Percentiles rank a stretch among this genome's conserved stretches.
Conservation (phyloP, 2,797 vertebrate species). For the Paramormyrops hopkinsi region DNA sequence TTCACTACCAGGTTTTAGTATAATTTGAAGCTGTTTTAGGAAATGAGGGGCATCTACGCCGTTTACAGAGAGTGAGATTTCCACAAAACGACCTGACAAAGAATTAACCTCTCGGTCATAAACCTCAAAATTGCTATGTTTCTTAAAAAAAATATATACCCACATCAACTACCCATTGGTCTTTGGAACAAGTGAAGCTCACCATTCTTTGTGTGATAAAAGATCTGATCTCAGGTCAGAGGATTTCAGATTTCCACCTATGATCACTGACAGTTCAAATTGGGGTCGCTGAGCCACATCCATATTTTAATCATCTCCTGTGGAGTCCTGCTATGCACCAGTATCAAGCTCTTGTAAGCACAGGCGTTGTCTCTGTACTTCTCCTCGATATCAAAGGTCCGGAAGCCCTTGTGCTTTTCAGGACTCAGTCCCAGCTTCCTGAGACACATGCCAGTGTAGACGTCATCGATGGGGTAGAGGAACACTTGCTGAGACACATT, state of each 20-base stretch:
- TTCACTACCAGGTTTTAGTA: background rate
- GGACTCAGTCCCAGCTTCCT: constrained; percentile 80
- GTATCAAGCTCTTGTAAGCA: constrained; percentile 73
- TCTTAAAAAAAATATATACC: background rate
- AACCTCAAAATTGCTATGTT: background rate
- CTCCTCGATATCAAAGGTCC: constrained; percentile 79
- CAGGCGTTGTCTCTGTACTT: constrained; percentile 75
- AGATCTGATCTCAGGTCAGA: background rate
- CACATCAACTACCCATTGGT: background rate
- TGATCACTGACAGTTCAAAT: constrained; percentile 66
- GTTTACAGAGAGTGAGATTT: background rate
- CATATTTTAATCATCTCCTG: constrained; percentile 86
- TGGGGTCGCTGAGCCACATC: constrained; percentile 67
- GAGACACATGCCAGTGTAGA: constrained; percentile 93
- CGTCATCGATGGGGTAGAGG: constrained; percentile 86
- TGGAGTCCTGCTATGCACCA: constrained; percentile 85
- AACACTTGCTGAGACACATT: constrained; percentile 65
- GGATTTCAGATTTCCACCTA: background rate
- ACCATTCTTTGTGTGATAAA: background rate
- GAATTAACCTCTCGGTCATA: background rate
- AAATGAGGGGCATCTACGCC: background rate
- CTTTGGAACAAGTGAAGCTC: background rate
- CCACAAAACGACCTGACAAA: background rate
- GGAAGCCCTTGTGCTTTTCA: constrained; percentile 79
- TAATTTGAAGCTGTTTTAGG: background rate